Percentiles rank a stretch among this genome's conserved stretches.
Evolutionary conservation across 2,888 invertebrate genomes (phyloP).

Genomic region (Chironomus riparius): DNA sequence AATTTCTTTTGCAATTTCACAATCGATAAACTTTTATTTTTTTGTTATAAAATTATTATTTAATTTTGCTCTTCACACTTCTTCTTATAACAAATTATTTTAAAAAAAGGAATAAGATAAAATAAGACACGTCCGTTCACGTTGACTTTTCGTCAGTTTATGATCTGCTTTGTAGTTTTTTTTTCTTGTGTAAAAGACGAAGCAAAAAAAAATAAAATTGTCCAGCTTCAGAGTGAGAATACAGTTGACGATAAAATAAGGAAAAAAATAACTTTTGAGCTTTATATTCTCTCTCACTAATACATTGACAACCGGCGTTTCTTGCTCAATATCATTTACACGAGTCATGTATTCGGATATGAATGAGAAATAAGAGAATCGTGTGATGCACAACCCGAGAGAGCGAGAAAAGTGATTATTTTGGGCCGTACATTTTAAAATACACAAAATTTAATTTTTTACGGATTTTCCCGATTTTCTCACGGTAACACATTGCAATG

Average conservation of each 20-base stretch:
- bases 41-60: neutral
- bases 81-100: neutral
- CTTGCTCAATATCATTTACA: neutral
- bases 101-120: neutral
- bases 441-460: neutral
- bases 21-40: neutral
- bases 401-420: neutral
- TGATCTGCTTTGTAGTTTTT: constrained; percentile 11
- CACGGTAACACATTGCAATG: neutral
- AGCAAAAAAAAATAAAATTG: neutral
- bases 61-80: neutral
- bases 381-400: neutral
- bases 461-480: neutral
- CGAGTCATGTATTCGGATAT: neutral
- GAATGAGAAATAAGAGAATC: neutral
- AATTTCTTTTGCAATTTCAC: neutral
- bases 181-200: neutral
- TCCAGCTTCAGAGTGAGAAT: neutral
- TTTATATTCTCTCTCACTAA: neutral
- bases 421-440: too few relatives aligned
- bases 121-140: constrained; percentile 17
- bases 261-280: neutral
- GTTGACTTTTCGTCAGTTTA: neutral
- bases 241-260: neutral
- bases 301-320: neutral